Percentiles rank a stretch among this genome's conserved stretches.
These are phyloP conservation scores for Protobothrops mucrosquamatus DNA, from an alignment of 2,113 vertebrate genomes.

Conservation along the genomic window DNA sequence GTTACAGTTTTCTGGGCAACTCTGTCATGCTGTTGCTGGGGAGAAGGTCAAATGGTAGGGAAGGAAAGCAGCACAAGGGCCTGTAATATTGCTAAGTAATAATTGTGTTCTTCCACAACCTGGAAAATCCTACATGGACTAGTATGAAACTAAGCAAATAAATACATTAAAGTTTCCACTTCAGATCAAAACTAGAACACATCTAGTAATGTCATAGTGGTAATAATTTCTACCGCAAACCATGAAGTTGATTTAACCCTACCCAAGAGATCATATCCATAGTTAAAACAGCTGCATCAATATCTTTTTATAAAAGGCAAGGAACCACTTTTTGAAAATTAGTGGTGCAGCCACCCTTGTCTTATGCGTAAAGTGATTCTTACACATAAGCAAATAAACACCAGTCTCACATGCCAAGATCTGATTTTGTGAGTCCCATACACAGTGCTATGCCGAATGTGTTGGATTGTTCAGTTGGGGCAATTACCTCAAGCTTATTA, in stretches of 20 bases:
- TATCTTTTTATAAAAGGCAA: neutral
- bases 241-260: neutral
- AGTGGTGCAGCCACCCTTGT: neutral
- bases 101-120: neutral
- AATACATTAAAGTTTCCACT: neutral
- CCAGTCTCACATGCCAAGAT: neutral
- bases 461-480: neutral
- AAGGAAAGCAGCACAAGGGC: neutral
- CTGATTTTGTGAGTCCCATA: neutral
- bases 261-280: neutral
- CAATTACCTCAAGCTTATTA: slow-evolving; percentile 31
- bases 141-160: neutral
- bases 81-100: neutral
- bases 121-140: neutral
- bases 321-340: neutral
- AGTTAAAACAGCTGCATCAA: neutral
- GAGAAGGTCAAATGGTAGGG: neutral
- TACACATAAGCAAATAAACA: neutral
- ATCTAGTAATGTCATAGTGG: neutral
- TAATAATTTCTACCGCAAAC: neutral
- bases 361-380: neutral
- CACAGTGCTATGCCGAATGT: neutral
- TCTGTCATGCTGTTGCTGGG: neutral
- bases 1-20: neutral
- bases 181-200: neutral